Percentiles rank a stretch among this genome's conserved stretches.
Evolutionary conservation across 1,140 invertebrate genomes (phyloP).

Genomic region (Papilio xuthus): DNA sequence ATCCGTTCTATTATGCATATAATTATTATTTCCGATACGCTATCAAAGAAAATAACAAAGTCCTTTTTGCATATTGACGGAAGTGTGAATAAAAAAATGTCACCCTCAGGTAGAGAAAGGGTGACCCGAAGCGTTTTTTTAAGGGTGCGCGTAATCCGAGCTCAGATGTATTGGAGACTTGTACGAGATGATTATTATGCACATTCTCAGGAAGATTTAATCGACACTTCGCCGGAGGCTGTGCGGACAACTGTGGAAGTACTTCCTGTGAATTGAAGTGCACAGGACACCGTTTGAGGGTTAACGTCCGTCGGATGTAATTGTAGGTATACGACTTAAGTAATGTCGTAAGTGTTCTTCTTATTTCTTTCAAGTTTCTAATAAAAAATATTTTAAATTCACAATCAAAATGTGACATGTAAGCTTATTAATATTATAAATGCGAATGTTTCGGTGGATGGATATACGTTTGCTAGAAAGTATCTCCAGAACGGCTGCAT

Average conservation of each 20-base stretch:
- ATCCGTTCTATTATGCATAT: constrained; percentile 80
- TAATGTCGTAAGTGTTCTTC: neutral
- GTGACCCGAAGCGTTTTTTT: constrained; percentile 71
- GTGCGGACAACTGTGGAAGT: constrained; percentile 54
- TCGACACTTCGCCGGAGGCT: constrained; percentile 66
- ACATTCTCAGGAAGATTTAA: constrained; percentile 78
- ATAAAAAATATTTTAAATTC: too few species aligned
- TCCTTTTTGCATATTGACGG: constrained; percentile 78
- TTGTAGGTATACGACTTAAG: neutral
- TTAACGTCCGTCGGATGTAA: constrained; percentile 53
- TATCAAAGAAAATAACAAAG: constrained; percentile 77
- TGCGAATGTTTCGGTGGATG: too few species aligned
- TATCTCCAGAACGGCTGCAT: too few species aligned
- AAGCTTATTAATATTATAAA: too few species aligned
- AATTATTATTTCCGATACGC: constrained; percentile 80
- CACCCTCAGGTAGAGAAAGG: constrained; percentile 76
- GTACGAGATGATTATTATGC: constrained; percentile 74
- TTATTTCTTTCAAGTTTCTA: too few species aligned
- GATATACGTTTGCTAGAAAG: too few species aligned
- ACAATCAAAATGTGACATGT: too few species aligned
- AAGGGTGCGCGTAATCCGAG: constrained; percentile 71
- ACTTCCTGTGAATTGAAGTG: constrained; percentile 64
- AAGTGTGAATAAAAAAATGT: constrained; percentile 80
- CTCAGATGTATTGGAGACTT: constrained; percentile 58
- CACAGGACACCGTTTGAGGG: constrained; percentile 54